phyloP scores from a whole-genome alignment of 2,797 vertebrate genomes.

The Glyptemys insculpta region DNA sequence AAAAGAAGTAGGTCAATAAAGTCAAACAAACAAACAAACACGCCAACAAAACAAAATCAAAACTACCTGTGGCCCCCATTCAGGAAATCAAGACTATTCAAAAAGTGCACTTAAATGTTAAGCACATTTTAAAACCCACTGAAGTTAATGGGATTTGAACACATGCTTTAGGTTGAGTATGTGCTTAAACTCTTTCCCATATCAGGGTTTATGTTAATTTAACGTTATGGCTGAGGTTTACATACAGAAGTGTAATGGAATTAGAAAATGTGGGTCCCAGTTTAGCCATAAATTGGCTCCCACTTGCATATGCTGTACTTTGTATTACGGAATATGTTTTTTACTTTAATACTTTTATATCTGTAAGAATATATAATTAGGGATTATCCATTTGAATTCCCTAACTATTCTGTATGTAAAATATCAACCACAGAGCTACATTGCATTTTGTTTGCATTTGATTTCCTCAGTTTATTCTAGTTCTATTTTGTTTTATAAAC shows the following conservation, averaged over 20 bases:
- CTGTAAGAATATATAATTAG: not conserved
- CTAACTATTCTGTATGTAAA: not conserved
- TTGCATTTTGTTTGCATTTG: not conserved
- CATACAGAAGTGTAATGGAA: not conserved
- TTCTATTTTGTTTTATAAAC: not conserved
- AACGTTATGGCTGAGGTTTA: not conserved
- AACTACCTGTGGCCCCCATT: not conserved
- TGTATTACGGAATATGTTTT: not conserved
- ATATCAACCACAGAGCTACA: not conserved
- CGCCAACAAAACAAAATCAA: not conserved
- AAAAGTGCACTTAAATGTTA: not conserved
- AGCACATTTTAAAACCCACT: not conserved
- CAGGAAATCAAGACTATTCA: not conserved
- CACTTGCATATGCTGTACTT: not conserved
- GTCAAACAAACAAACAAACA: not conserved
- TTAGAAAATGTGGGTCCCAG: not conserved
- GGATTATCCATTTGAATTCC: not conserved
- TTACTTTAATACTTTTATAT: not conserved
- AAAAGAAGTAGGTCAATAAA: not conserved
- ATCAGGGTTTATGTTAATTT: not conserved
- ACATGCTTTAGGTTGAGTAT: not conserved
- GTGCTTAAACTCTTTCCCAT: not conserved
- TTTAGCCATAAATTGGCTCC: not conserved
- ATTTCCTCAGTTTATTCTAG: not conserved
- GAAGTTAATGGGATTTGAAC: not conserved